Evolutionary conservation across 2,113 vertebrate species (phyloP).

Genomic region (Canis aureus): DNA sequence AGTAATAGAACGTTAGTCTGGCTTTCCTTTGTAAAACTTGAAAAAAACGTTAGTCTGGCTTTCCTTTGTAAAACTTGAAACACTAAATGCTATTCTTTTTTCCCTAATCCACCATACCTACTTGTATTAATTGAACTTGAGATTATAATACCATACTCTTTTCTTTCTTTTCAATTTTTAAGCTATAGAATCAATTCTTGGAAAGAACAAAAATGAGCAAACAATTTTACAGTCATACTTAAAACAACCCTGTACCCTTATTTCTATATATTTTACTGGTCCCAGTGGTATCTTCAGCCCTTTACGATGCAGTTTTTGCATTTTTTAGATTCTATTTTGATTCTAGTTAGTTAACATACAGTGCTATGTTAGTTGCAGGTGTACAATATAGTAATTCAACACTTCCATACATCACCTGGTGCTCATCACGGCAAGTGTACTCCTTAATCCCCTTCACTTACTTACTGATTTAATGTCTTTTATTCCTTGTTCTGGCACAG

Average conservation of each 20-base stretch:
- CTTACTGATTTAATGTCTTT: background rate
- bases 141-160: background rate
- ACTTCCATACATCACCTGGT: background rate
- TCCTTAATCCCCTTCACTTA: background rate
- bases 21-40: no score
- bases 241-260: background rate
- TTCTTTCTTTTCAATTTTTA: background rate
- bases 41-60: background rate
- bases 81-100: background rate
- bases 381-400: background rate
- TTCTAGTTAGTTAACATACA: background rate
- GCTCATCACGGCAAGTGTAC: background rate
- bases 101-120: background rate
- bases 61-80: slow-evolving; percentile 1
- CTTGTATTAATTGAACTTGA: background rate
- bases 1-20: background rate
- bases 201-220: background rate
- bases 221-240: background rate
- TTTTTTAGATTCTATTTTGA: background rate
- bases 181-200: background rate
- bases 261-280: background rate
- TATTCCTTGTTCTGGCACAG: background rate
- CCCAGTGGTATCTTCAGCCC: background rate
- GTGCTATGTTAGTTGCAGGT: background rate
- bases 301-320: background rate